These are phyloP conservation scores for Oryzias celebensis DNA, from an alignment of 2,113 vertebrate species.

Conservation along the genomic window DNA sequence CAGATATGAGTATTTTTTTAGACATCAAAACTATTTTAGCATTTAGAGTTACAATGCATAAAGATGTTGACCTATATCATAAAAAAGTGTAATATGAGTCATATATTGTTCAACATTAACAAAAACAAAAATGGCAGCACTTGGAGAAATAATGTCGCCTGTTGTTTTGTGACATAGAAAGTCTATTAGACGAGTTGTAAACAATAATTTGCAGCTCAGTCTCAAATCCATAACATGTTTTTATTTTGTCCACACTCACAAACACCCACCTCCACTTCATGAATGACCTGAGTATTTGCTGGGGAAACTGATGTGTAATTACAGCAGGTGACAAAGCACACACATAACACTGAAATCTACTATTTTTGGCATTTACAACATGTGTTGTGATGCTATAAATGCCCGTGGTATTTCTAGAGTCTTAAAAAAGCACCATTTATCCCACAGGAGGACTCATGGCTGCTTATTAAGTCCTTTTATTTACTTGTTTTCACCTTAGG, in stretches of 20 bases:
- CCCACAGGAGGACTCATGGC: slow-evolving; percentile 57
- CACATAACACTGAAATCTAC: slow-evolving; percentile 54
- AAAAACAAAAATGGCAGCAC: slow-evolving; percentile 9
- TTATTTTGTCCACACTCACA: slow-evolving; percentile 59
- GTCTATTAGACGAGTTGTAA: slow-evolving; percentile 59
- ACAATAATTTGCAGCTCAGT: slow-evolving; percentile 72
- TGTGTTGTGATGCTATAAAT: slow-evolving; percentile 45
- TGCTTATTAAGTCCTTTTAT: slow-evolving; percentile 57
- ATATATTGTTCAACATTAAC: too few species aligned
- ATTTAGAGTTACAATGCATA: too few species aligned
- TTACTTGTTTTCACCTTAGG: slow-evolving; percentile 51
- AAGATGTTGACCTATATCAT: not conserved
- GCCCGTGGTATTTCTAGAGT: slow-evolving; percentile 29
- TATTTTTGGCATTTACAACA: slow-evolving; percentile 36
- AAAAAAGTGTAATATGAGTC: not conserved
- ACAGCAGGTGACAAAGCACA: slow-evolving; percentile 44
- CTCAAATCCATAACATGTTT: slow-evolving; percentile 69
- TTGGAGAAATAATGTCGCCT: slow-evolving; percentile 12
- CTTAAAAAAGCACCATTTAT: slow-evolving; percentile 49
- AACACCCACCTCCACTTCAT: slow-evolving; percentile 23
- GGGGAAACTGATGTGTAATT: slow-evolving; percentile 48
- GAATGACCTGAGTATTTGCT: slow-evolving; percentile 37
- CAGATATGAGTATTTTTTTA: too few species aligned
- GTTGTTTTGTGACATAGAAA: slow-evolving; percentile 64
- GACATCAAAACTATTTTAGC: too few species aligned